These are phyloP conservation scores for Caenorhabditis drosophilae DNA, from an alignment of 2,888 invertebrate genomes.

Conservation along the genomic window DNA sequence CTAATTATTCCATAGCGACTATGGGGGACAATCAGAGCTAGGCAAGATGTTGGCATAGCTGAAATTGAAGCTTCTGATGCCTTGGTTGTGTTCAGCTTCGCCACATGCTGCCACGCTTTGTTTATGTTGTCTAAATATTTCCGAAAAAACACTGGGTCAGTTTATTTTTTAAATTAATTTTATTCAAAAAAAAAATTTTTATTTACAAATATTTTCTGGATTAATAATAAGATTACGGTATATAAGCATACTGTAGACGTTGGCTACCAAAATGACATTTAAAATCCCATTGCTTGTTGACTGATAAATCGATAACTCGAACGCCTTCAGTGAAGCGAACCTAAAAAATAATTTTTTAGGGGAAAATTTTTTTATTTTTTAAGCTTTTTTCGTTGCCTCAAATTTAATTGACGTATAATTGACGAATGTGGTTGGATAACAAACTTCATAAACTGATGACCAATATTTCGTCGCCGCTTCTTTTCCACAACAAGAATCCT, in stretches of 20 bases:
- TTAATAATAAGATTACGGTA: slow-evolving; percentile 22
- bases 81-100: slow-evolving; percentile 70
- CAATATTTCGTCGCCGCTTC: slow-evolving; percentile 59
- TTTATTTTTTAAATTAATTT: not conserved
- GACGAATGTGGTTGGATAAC: slow-evolving; percentile 62
- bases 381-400: slow-evolving; percentile 35
- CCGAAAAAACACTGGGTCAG: too few relatives aligned
- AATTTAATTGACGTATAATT: slow-evolving; percentile 46
- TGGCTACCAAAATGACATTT: slow-evolving; percentile 49
- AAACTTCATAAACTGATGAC: slow-evolving; percentile 63
- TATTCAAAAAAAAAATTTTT: not conserved
- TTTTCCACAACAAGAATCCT: slow-evolving; percentile 63
- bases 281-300: slow-evolving; percentile 51
- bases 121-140: too few relatives aligned
- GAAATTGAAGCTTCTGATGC: slow-evolving; percentile 45
- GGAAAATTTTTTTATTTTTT: not conserved
- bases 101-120: slow-evolving; percentile 65
- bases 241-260: slow-evolving; percentile 46
- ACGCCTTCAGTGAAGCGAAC: slow-evolving; percentile 54
- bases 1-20: too few relatives aligned
- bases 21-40: slow-evolving; percentile 65
- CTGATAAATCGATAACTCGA: slow-evolving; percentile 47
- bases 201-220: slow-evolving; percentile 1
- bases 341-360: slow-evolving; percentile 22
- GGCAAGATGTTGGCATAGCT: slow-evolving; percentile 72